Base-by-base conservation (phyloP, 2,113 vertebrate genomes). In the Mobula birostris region DNA sequence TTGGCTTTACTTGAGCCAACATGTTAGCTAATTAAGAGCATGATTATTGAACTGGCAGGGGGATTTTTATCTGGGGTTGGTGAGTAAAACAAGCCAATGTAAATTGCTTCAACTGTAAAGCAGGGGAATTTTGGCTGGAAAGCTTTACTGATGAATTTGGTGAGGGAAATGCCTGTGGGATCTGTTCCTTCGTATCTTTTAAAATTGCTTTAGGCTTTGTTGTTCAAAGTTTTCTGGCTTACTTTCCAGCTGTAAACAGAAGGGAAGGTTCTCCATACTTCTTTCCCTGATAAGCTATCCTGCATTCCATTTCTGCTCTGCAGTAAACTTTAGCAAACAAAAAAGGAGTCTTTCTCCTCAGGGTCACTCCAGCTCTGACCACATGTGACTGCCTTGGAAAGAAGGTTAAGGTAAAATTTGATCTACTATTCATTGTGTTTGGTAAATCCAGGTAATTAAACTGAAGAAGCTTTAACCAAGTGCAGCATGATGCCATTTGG, bases 11-110 rank as follows among this genome's bases (percentile, higher is more conserved):
- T 40, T 76, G 21, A 56, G 70, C 70, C 68, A 93, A 21, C 68
- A 76, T 74, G 91, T 93, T 76, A 76, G 40, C 91, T 93, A 74
- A 74, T 93, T 93, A 93, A 93, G 74, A 93, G 48, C 91, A 93
- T 32, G 32, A 93, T 93, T 74, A 93, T 76, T 15, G 40, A 93
- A 93, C 40, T 72, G 21, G 36, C 70, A 56, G 91, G 24, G 36
- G 24, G 91, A 93, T 56, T 93, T 70, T 93, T 93, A 93, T 93
- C 91, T 74, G 68, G 40, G 24, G 70, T 56, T 74, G 70, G 91
- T 74, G 70, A 93, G 48, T 74, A 93, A 93, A 76, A 9, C 70
- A 93, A 21, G 61, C 72, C 68, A 48, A 93, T 74, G 24, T 93
- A 76, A 93, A 93, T 56, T 40, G 4, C 68, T 93, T 93, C 36